Conservation (phyloP, 2,113 vertebrate species). For the Callithrix jacchus region DNA sequence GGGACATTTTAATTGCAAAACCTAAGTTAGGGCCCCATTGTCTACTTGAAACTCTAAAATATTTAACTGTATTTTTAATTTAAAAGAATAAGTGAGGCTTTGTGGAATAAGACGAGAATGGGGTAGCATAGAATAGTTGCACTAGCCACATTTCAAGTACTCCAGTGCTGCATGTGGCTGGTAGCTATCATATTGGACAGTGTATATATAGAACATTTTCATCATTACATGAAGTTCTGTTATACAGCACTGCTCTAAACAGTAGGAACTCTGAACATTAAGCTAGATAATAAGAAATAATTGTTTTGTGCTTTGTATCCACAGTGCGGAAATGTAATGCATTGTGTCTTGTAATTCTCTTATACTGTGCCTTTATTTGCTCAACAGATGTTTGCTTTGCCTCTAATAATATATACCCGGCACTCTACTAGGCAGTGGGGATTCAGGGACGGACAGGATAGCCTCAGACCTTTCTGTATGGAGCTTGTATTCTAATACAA, state of each 20-base stretch:
- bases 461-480: background rate
- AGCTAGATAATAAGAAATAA: background rate
- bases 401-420: background rate
- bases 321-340: background rate
- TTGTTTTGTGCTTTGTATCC: background rate
- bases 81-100: background rate
- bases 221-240: background rate
- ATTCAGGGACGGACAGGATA: background rate
- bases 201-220: background rate
- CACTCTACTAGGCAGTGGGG: background rate
- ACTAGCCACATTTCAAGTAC: background rate
- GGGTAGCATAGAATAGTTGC: background rate
- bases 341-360: background rate
- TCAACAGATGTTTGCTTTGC: background rate
- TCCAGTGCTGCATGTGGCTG: background rate
- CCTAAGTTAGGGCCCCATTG: background rate
- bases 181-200: background rate
- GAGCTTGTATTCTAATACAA: background rate
- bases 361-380: background rate
- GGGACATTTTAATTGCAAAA: background rate
- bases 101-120: background rate
- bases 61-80: constrained; percentile 9
- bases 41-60: background rate
- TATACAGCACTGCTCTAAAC: background rate
- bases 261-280: background rate